A percentile compares a stretch with the other conserved stretches of the same genome.
Conservation (phyloP, 2,797 vertebrate genomes). For the Catostomus latipinnis region DNA sequence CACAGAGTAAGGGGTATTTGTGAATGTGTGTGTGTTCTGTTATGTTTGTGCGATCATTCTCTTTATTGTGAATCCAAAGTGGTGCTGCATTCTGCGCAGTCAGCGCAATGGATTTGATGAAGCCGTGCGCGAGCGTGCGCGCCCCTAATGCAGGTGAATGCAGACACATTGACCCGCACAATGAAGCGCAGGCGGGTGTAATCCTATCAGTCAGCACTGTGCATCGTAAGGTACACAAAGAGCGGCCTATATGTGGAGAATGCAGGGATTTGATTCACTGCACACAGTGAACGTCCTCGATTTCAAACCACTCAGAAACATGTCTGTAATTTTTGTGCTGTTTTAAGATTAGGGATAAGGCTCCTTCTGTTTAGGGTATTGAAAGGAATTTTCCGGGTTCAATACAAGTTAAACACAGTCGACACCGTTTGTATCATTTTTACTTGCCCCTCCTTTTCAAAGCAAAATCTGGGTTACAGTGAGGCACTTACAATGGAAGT, state of each 20-base stretch:
- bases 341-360: not conserved
- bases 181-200: slow-evolving; percentile 61
- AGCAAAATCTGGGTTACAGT: too few species aligned
- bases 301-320: not conserved
- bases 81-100: slow-evolving; percentile 63
- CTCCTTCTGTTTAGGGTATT: not conserved
- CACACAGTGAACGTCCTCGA: not conserved
- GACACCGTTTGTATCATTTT: too few species aligned
- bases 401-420: too few species aligned
- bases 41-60: slow-evolving; percentile 32
- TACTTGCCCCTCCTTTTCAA: too few species aligned
- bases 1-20: slow-evolving; percentile 17
- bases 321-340: not conserved
- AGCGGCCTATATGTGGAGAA: slow-evolving; percentile 69
- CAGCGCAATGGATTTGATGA: slow-evolving; percentile 68
- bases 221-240: slow-evolving; percentile 73
- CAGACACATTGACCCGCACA: slow-evolving; percentile 57
- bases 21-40: slow-evolving; percentile 50
- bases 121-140: slow-evolving; percentile 46
- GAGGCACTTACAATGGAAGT: too few species aligned
- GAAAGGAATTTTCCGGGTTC: too few species aligned
- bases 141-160: slow-evolving; percentile 48
- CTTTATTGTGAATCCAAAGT: slow-evolving; percentile 55
- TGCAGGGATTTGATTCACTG: slow-evolving; percentile 68
- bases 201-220: slow-evolving; percentile 79